Evolutionary conservation across 2,888 invertebrate species (phyloP).

Genomic region (Cecidostiba fungosa): DNA sequence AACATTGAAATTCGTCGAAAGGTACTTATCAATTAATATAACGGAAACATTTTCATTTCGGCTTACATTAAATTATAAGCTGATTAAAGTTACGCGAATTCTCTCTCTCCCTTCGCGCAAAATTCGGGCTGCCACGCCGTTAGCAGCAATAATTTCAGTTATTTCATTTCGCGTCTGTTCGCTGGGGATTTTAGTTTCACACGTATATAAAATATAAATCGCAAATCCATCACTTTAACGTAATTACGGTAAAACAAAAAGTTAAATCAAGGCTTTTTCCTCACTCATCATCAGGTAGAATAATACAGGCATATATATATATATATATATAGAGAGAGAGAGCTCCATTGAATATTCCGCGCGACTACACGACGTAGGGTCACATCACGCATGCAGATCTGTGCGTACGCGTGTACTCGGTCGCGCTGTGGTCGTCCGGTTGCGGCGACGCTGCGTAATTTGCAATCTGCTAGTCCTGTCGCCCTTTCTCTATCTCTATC

Average conservation of each 20-base stretch:
- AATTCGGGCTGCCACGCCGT: background rate
- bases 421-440: slow-evolving; percentile 63
- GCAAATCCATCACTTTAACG: background rate
- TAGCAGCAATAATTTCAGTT: background rate
- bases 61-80: background rate
- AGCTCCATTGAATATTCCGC: slow-evolving; percentile 47
- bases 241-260: background rate
- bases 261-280: background rate
- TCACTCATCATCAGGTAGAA: background rate
- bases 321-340: background rate
- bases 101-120: slow-evolving; percentile 12
- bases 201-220: background rate
- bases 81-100: background rate
- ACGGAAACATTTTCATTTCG: background rate
- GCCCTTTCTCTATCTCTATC: slow-evolving; percentile 3
- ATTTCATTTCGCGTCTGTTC: too few species aligned
- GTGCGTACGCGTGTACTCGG: slow-evolving; percentile 11
- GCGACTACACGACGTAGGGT: slow-evolving; percentile 11
- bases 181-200: background rate
- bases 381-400: slow-evolving; percentile 1
- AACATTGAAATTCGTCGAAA: background rate
- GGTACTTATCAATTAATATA: background rate
- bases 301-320: background rate
- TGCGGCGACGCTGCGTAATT: slow-evolving; percentile 66
- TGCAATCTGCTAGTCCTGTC: slow-evolving; percentile 67